phyloP scores from a whole-genome alignment of 2,797 vertebrate genomes.

The Pseudochromis fuscus region DNA sequence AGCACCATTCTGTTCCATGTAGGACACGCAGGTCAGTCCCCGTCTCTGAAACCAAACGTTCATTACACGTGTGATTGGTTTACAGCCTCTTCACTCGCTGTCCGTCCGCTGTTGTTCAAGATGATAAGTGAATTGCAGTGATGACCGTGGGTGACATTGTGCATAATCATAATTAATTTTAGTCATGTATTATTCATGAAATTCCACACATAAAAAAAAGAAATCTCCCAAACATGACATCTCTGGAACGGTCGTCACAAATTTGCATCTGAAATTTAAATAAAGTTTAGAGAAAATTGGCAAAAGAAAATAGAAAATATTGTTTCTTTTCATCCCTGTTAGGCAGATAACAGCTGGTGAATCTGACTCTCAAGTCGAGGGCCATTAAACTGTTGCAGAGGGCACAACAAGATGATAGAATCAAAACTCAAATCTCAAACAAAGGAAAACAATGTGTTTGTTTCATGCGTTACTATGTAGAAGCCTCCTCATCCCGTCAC shows the following conservation, averaged over 20 bases:
- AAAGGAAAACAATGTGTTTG: background rate
- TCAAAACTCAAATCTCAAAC: background rate
- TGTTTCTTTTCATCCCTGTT: background rate
- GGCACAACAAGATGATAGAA: background rate
- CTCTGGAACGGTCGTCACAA: background rate
- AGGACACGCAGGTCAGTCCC: constrained; percentile 94
- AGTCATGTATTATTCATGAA: constrained; percentile 37
- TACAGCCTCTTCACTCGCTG: constrained; percentile 2
- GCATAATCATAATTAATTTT: constrained; percentile 28
- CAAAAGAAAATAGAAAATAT: background rate
- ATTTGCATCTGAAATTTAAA: too few species aligned
- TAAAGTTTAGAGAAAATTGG: too few species aligned
- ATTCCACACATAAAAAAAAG: constrained; percentile 3
- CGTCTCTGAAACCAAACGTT: background rate
- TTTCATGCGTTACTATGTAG: too few species aligned
- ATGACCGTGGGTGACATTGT: constrained; percentile 1
- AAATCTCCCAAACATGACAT: background rate
- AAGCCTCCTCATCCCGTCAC: too few species aligned
- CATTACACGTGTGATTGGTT: constrained; percentile 10
- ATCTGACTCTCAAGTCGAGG: background rate
- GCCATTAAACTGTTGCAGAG: background rate
- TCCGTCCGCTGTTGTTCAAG: constrained; percentile 26
- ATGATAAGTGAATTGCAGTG: background rate
- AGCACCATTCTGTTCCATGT: constrained; percentile 96
- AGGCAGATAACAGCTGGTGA: background rate